A percentile compares a stretch with the other conserved stretches of the same genome.
Conservation (phyloP, 2,113 vertebrate species). For the Rhinichthys klamathensis region DNA sequence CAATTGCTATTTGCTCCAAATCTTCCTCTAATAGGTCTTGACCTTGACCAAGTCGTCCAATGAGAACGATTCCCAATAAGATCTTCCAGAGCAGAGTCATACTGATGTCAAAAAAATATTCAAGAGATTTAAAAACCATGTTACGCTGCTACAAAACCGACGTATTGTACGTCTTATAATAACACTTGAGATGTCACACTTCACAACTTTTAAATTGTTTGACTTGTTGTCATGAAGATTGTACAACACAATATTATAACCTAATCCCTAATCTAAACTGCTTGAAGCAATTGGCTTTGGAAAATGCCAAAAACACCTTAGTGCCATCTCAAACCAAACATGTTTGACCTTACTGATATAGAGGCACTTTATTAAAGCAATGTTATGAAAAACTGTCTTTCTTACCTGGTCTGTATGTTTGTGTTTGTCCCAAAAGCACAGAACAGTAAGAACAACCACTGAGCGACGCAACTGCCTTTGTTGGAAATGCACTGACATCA, state of each 20-base stretch:
- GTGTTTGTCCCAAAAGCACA: background rate
- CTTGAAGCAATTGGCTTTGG: background rate
- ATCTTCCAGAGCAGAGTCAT: slow-evolving; percentile 63
- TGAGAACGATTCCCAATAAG: slow-evolving; percentile 57
- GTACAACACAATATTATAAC: background rate
- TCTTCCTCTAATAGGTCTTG: slow-evolving; percentile 4
- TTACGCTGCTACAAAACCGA: background rate
- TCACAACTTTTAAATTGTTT: background rate
- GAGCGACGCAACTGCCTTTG: slow-evolving; percentile 55
- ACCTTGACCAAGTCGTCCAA: slow-evolving; percentile 5
- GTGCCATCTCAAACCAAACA: background rate
- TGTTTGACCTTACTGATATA: background rate
- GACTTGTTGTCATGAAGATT: background rate
- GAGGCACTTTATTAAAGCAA: background rate
- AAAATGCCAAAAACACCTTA: background rate
- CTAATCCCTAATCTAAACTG: slow-evolving; percentile 6
- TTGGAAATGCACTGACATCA: slow-evolving; percentile 39
- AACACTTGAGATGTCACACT: background rate
- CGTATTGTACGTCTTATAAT: background rate
- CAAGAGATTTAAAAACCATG: background rate
- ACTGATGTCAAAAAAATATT: background rate
- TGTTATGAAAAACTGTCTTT: background rate
- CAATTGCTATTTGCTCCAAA: background rate
- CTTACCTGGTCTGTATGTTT: slow-evolving; percentile 29
- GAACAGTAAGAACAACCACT: background rate